phyloP scores from a whole-genome alignment of 2,797 vertebrate genomes.

The Tokudaia muenninki region DNA sequence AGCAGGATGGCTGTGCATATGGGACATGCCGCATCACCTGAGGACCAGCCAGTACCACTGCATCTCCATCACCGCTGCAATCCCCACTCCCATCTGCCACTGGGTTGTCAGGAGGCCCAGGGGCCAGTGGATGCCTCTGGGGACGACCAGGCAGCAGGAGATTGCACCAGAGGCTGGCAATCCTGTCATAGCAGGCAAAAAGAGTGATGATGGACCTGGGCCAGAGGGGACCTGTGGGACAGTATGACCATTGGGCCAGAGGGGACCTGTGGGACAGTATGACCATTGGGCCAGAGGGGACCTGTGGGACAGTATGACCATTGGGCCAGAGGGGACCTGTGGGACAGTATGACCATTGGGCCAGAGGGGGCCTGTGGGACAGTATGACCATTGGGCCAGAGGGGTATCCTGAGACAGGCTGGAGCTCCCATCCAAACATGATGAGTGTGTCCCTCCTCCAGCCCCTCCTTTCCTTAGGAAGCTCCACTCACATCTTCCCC shows the following conservation, averaged over 20 bases:
- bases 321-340: too few relatives aligned
- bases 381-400: background rate
- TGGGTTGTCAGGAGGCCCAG: background rate
- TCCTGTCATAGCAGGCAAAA: background rate
- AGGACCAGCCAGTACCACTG: background rate
- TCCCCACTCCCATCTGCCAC: background rate
- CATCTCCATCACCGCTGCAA: background rate
- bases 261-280: too few relatives aligned
- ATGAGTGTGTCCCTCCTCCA: background rate
- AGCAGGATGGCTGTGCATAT: accelerated
- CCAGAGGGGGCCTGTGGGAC: background rate
- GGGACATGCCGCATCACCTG: too few relatives aligned
- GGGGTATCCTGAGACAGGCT: background rate
- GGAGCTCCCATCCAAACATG: background rate
- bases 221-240: background rate
- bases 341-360: background rate
- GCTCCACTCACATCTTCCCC: background rate
- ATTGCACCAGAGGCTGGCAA: background rate
- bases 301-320: too few relatives aligned
- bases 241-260: too few relatives aligned
- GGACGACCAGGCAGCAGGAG: background rate
- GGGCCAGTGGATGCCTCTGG: background rate
- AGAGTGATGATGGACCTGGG: background rate
- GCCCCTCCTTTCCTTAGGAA: background rate
- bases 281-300: too few relatives aligned